Evolutionary conservation across 2,113 vertebrate species (phyloP), one percentile per base, ranked within the genome.

Genomic region (Laticauda colubrina): DNA sequence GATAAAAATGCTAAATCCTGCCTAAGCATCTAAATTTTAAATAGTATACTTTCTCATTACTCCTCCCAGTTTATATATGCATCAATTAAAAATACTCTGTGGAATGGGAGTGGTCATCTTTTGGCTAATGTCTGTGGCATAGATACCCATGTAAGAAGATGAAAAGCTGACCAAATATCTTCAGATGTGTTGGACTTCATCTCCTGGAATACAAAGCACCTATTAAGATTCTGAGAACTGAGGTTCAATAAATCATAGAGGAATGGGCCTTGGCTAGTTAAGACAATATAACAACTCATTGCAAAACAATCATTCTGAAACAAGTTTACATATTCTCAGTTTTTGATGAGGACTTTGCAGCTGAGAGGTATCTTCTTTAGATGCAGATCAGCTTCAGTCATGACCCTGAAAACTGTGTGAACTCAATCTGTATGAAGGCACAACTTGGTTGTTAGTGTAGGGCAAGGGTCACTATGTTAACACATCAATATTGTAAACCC

Each of bases 331-430:
- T 96, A 87, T 89, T 88, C 94, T 92, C 93, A 93, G 92, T 94
- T 53, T 95, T 88, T 93, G 95, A 2, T 88, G 0, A 85, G 91
- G 93, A 53, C 89, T 95, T 91, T 29, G 26, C 94, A 95, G 92
- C 94, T 93, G 94, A 93, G 90, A 91, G 69, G 95, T 96, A 59
- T 87, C 87, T 90, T 95, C 93, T 85, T 92, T 94, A 90, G 57
- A 95, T 56, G 51, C 23, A 90, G 51, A 53, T 81, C 29, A 75
- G 12, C 9, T 81, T 81, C 29, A 24, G 89, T 34, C 18, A 23
- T 34, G 45, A 69, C 15, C 45, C 64, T 75, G n/a, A 54, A 54
- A 45, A 56, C 21, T 81, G 43, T 51, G 39, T n/a, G 29, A 48
- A 51, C 29, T 90, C 61, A 90, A 8, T 64, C 45, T 34, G 5